phyloP scores from a whole-genome alignment of 2,797 vertebrate species.

The Rhincodon typus region DNA sequence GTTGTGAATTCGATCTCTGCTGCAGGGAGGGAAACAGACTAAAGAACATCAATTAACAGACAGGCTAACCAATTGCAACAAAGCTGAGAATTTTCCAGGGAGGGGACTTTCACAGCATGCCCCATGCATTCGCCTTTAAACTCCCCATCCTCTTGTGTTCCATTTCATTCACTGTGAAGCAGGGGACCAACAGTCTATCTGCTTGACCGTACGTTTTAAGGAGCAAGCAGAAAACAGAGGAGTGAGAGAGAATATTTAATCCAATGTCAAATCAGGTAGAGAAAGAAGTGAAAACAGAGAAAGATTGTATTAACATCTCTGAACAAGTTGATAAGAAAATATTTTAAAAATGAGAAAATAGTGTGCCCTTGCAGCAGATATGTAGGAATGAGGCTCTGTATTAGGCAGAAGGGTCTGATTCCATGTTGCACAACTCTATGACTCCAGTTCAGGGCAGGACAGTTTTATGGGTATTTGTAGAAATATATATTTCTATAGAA shows the following conservation, averaged over 20 bases:
- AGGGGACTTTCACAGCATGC: background rate
- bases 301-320: background rate
- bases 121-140: background rate
- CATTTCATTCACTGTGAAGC: background rate
- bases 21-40: slow-evolving; percentile 44
- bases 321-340: no score
- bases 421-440: no score
- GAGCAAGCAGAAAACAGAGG: background rate
- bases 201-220: background rate
- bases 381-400: no score
- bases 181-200: background rate
- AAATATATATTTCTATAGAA: background rate
- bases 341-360: no score
- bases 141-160: background rate
- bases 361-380: no score
- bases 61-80: background rate
- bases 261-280: background rate
- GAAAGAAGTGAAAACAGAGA: background rate
- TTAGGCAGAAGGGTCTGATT: no score
- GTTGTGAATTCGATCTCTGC: slow-evolving; percentile 50
- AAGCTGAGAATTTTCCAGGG: background rate
- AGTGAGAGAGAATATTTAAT: background rate
- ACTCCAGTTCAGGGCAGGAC: background rate
- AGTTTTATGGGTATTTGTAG: background rate
- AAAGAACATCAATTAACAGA: background rate